phyloP scores from a whole-genome alignment of 2,888 invertebrate species.

The Cenopis cana region DNA sequence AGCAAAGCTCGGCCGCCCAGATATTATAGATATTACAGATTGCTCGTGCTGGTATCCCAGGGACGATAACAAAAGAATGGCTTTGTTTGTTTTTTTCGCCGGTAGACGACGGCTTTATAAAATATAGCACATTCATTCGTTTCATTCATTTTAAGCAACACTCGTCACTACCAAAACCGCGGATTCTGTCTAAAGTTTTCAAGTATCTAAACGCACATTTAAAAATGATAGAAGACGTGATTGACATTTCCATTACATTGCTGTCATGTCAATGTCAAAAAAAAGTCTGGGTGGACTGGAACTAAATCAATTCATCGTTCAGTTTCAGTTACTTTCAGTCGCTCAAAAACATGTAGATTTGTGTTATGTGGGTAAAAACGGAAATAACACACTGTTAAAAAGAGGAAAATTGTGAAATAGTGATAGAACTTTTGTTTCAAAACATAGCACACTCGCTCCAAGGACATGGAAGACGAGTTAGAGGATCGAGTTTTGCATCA shows the following conservation, averaged over 20 bases:
- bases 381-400: slow-evolving; percentile 27
- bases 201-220: slow-evolving; percentile 4
- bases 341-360: slow-evolving; percentile 29
- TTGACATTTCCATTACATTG: slow-evolving; percentile 18
- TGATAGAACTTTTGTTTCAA: slow-evolving; percentile 28
- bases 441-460: slow-evolving; percentile 47
- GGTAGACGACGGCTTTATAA: too few relatives aligned
- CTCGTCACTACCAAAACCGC: background rate
- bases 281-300: background rate
- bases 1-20: too few relatives aligned
- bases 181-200: background rate
- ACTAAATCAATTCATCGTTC: slow-evolving; percentile 7
- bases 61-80: too few relatives aligned
- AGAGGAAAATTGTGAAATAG: slow-evolving; percentile 22
- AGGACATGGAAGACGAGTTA: slow-evolving; percentile 95
- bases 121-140: too few relatives aligned
- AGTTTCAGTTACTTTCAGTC: slow-evolving; percentile 18
- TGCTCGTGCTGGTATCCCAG: too few relatives aligned
- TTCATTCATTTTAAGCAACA: too few relatives aligned
- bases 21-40: too few relatives aligned
- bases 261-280: slow-evolving; percentile 4
- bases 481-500: slow-evolving; percentile 95
- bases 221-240: background rate
- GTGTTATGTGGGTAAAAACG: slow-evolving; percentile 9
- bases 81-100: too few relatives aligned